Percentiles rank a stretch among this genome's conserved stretches.
Evolutionary conservation across 2,113 vertebrate species (phyloP).

Genomic region (Speoplatyrhinus poulsoni): DNA sequence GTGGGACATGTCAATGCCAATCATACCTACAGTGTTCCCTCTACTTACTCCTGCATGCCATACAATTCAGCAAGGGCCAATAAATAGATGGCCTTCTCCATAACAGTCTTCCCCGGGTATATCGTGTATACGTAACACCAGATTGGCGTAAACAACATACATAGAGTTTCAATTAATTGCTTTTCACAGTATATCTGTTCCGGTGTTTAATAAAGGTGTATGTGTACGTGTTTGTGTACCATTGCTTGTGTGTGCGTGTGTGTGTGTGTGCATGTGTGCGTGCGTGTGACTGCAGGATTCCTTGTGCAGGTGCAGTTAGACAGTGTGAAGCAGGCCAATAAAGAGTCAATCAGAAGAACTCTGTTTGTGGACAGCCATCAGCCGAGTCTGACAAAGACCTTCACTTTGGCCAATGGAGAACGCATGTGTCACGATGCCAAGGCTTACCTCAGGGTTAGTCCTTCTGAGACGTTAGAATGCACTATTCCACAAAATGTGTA

Average conservation of each 20-base stretch:
- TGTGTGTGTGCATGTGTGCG: slow-evolving; percentile 9
- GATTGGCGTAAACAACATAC: too few species aligned
- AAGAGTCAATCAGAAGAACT: slow-evolving; percentile 79
- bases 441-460: slow-evolving; percentile 84
- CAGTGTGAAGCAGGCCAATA: slow-evolving; percentile 82
- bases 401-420: slow-evolving; percentile 76
- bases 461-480: too few species aligned
- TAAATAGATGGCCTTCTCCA: slow-evolving; percentile 1
- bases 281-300: slow-evolving; percentile 71
- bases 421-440: slow-evolving; percentile 79
- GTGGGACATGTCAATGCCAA: slow-evolving; percentile 4
- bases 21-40: background rate
- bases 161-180: too few species aligned
- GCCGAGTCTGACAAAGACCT: slow-evolving; percentile 68
- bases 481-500: too few species aligned
- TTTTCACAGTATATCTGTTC: background rate
- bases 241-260: slow-evolving; percentile 1
- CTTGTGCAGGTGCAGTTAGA: slow-evolving; percentile 87
- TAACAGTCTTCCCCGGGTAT: slow-evolving; percentile 3
- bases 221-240: slow-evolving; percentile 4
- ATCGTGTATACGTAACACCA: background rate
- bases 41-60: slow-evolving; percentile 7
- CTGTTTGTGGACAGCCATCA: slow-evolving; percentile 81
- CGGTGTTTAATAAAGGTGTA: background rate
- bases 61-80: background rate